A percentile compares a stretch with the other conserved stretches of the same genome.
Evolutionary conservation across 2,113 vertebrate genomes (phyloP).

Genomic region (Aldabrachelys gigantea): DNA sequence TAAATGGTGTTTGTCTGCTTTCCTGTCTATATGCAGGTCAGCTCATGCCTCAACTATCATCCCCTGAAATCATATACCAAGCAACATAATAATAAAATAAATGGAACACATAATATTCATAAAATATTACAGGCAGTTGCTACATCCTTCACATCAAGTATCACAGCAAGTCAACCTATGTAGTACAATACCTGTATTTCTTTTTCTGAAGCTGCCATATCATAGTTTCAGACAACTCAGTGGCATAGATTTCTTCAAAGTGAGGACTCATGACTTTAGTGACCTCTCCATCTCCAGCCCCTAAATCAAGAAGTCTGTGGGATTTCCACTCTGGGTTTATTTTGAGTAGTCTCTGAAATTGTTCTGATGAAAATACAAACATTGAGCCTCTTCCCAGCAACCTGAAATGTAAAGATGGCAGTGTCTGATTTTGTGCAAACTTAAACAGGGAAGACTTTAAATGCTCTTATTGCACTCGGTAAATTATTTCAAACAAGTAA

Average conservation of each 20-base stretch:
- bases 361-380: conserved; percentile 96
- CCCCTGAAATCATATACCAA: not conserved
- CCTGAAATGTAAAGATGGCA: conserved; percentile 77
- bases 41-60: not conserved
- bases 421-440: conserved; percentile 8
- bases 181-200: conserved; percentile 87
- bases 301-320: conserved; percentile 91
- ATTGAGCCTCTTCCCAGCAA: conserved; percentile 96
- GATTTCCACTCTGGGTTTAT: conserved; percentile 91
- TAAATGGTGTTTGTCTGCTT: not conserved
- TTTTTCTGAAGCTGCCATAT: conserved; percentile 97
- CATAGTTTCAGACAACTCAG: conserved; percentile 95
- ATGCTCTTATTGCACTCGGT: not conserved
- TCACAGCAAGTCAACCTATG: not conserved
- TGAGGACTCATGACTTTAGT: conserved; percentile 94
- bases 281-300: conserved; percentile 96
- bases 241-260: conserved; percentile 94
- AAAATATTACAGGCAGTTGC: not conserved
- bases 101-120: not conserved
- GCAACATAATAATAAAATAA: not conserved
- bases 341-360: conserved; percentile 90
- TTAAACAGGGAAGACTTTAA: not conserved
- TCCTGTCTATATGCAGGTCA: not conserved
- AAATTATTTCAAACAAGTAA: not conserved
- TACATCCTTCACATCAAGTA: not conserved